Evolutionary conservation across 2,113 vertebrate species (phyloP).

Genomic region (Heliornis fulica): DNA sequence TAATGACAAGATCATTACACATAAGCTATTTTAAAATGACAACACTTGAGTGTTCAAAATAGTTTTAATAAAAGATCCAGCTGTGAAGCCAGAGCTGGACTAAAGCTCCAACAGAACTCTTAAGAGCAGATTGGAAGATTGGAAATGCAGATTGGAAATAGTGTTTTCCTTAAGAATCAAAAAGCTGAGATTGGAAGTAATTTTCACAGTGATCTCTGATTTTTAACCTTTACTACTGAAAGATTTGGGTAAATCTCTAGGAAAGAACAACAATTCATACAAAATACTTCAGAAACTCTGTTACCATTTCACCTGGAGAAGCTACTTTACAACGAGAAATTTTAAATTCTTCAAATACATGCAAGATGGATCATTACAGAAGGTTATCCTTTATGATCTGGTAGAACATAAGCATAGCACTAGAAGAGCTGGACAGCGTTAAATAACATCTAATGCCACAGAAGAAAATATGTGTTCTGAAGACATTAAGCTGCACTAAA

Average conservation of each 20-base stretch:
- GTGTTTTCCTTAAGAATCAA: background rate
- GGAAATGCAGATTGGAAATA: background rate
- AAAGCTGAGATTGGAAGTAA: background rate
- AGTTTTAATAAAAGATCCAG: background rate
- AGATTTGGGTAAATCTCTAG: background rate
- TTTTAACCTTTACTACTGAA: background rate
- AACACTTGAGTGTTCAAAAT: background rate
- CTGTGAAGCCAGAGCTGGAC: background rate
- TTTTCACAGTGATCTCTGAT: background rate
- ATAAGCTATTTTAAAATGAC: background rate
- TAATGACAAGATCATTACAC: background rate
- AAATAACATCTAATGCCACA: background rate
- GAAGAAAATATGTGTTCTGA: background rate
- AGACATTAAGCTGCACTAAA: background rate
- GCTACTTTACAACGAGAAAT: background rate
- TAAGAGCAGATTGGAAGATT: no score
- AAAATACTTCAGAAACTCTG: background rate
- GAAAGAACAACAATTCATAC: background rate
- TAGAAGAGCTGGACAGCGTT: background rate
- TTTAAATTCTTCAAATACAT: rapidly evolving
- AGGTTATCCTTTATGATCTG: background rate
- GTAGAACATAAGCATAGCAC: background rate
- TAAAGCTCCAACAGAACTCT: background rate
- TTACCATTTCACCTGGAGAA: background rate
- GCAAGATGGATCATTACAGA: background rate